Base-by-base conservation (phyloP, 2,113 vertebrate genomes). In the Corythoichthys intestinalis region DNA sequence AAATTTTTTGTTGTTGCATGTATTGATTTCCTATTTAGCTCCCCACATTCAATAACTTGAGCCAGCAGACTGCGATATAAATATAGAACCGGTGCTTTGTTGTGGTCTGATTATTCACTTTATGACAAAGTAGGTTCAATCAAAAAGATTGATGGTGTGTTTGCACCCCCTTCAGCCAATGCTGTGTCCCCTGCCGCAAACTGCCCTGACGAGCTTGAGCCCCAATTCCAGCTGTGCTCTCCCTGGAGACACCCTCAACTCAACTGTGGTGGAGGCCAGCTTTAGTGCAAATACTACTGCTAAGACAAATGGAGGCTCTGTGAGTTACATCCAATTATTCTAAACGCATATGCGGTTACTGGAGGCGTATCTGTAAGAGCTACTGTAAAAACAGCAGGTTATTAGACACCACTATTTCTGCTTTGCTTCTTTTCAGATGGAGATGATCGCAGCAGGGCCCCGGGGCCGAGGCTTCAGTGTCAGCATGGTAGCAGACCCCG, bases 201-300 rank as follows among this genome's bases (percentile, higher is more conserved):
- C 94, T 4, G 91, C 90, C 13, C 80, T 97, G 71, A 93, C 93
- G 37, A 93, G 93, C 90, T 80, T 91, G 48, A 93, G 92, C 0
- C 82, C 92, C 86, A 94, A 90, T 69, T 93, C 94, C 81, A 97
- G 94, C 83, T 94, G 93, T 7, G 93, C 94, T 52, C 92, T 98
- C 82, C 97, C 97, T 0, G 97, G 96, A 73, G 94, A 97, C 73
- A 85, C 94, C 62, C 94, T 95, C 83, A 96, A 96, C 90, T 94
- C 95, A 41, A 68, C 66, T 12, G 91, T 92, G 1, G 93, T 92
- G 72, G 93, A 93, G 83, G 81, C 92, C 56, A 90, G 89, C 88
- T 94, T 95, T 74, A 75, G 72, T 0, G 81, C 91, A 70, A 92
- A 87, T 74, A 84, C 91, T 46, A 78, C 85, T 35, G 87, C 87